Evolutionary conservation across 1,140 invertebrate species (phyloP).

Genomic region (Drosophila suzukii): DNA sequence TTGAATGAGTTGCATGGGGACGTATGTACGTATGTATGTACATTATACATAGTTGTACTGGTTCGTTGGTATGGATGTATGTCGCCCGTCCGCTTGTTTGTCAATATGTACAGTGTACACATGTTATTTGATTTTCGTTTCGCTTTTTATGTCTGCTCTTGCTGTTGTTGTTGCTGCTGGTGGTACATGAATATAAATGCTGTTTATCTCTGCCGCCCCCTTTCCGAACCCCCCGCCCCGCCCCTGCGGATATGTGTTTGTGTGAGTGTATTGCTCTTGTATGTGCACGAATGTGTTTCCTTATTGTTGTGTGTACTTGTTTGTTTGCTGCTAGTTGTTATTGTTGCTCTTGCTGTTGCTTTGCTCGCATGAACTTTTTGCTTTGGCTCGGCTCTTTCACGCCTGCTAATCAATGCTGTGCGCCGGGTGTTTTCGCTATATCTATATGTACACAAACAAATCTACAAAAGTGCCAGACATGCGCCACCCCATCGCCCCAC

Average conservation of each 20-base stretch:
- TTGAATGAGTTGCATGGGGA: conserved; percentile 58
- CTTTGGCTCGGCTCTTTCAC: conserved; percentile 58
- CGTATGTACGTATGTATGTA: conserved; percentile 18
- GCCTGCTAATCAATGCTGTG: conserved; percentile 80
- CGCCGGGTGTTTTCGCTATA: conserved; percentile 80
- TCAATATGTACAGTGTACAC: conserved; percentile 79
- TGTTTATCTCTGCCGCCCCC: conserved; percentile 69
- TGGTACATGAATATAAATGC: conserved; percentile 82
- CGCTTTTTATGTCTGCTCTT: conserved; percentile 63
- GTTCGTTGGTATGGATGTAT: conserved; percentile 2
- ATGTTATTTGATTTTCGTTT: conserved; percentile 80
- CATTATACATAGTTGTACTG: conserved; percentile 32
- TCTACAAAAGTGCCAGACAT: conserved; percentile 79
- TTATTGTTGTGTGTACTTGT: conserved; percentile 83
- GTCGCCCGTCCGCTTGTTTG: conserved; percentile 56
- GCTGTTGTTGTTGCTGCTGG: conserved; percentile 54
- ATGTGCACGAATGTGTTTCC: conserved; percentile 69
- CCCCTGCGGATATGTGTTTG: conserved; percentile 21
- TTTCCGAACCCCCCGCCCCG: conserved; percentile 7
- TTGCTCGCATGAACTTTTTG: conserved; percentile 77
- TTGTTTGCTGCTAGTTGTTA: conserved; percentile 62
- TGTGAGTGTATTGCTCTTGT: conserved; percentile 60
- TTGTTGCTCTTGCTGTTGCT: conserved; percentile 42
- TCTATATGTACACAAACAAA: conserved; percentile 83
- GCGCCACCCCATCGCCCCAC: conserved; percentile 16